A percentile compares a stretch with the other conserved stretches of the same genome.
Conservation (phyloP, 1,140 invertebrate genomes). For the Euwallacea fornicatus region DNA sequence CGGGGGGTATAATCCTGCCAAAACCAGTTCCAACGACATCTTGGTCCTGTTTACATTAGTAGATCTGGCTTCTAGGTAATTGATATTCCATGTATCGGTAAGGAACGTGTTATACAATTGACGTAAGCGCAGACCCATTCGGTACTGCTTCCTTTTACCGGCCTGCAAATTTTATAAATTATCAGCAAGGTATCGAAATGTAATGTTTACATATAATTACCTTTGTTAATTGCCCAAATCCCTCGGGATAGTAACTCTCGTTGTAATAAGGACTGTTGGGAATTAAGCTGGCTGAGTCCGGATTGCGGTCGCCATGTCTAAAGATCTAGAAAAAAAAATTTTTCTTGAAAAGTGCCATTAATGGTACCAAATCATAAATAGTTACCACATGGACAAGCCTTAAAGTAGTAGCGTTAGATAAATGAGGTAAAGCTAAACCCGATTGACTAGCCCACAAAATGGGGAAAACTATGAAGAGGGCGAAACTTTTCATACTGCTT, state of each 20-base stretch:
- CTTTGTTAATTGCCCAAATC: conserved; percentile 25
- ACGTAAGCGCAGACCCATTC: conserved; percentile 63
- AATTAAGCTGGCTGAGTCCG: not conserved
- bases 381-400: conserved; percentile 27
- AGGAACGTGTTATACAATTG: conserved; percentile 64
- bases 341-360: not conserved
- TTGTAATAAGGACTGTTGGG: conserved; percentile 13
- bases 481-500: conserved; percentile 4
- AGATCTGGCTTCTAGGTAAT: conserved; percentile 55
- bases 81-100: conserved; percentile 52
- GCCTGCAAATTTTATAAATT: conserved; percentile 15
- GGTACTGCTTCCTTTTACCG: conserved; percentile 56
- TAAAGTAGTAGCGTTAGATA: not conserved
- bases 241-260: conserved; percentile 32
- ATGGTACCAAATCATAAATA: not conserved
- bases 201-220: conserved; percentile 18
- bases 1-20: conserved; percentile 61
- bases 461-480: conserved; percentile 23
- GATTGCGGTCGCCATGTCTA: conserved; percentile 32
- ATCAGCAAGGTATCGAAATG: not conserved
- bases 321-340: not conserved
- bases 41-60: conserved; percentile 60
- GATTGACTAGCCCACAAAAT: conserved; percentile 21
- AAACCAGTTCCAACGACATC: conserved; percentile 59
- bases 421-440: not conserved